Base-by-base conservation (phyloP, 2,113 vertebrate genomes). In the Andinoacara biseriatus region DNA sequence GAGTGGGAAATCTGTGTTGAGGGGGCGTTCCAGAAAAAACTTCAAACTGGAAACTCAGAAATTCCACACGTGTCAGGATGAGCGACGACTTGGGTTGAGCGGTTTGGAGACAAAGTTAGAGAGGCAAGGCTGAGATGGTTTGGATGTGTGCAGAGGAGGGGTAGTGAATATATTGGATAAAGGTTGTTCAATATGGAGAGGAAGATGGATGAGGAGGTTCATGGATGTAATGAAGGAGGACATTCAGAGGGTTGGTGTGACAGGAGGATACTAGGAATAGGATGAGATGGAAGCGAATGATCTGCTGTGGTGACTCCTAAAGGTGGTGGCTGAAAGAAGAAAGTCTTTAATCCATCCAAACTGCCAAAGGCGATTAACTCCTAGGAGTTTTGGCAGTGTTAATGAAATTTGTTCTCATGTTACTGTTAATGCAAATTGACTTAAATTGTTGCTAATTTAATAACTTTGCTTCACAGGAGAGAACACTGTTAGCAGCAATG, bases 401-500 rank as follows among this genome's bases (percentile, higher is more conserved):
- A n/a, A 26, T 9, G 46, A 72, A 54, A 54, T 72, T 52, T 72
- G 24, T 69, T 18, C 31, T 49, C 15, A 20, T 67, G 22, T 26
- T 69, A 18, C 38, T 17, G 22, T 67, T 67, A 67, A 67, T 46
- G 14, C 22, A 24, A 15, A 20, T 72, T 52, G 65, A 52, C 52
- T 72, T 31, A 52, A 52, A 72, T 52, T 10, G 4, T 46, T 72
- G 67, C 26, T 31, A 54, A 72, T n/a, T 72, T 14, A 54, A 72
- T 0, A 54, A 72, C 26, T n/a, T 54, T 72, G 26, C 18, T 3
- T 22, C 6, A 24, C 1, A 49, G 17, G 67, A 61, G 59, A 86
- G 75, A 67, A 26, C 52, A 75, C 29, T 60, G 22, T 84, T 10
- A 58, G 78, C 82, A 78, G 80, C 61, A 18, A 95, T 95, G 94